A percentile compares a stretch with the other conserved stretches of the same genome.
Evolutionary conservation across 2,113 vertebrate genomes (phyloP).

Genomic region (Ctenodactylus gundi): DNA sequence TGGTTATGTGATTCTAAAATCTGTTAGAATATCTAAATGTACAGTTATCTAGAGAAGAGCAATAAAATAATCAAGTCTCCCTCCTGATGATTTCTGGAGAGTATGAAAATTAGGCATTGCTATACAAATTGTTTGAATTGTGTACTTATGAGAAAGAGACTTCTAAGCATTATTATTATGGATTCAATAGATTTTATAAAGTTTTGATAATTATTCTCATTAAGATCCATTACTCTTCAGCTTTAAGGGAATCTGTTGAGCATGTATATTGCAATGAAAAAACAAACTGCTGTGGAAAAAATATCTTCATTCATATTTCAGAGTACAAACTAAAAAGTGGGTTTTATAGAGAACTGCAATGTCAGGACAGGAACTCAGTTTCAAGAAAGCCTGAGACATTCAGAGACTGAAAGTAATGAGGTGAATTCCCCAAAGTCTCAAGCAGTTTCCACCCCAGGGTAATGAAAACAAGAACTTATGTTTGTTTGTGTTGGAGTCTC

Average conservation of each 20-base stretch:
- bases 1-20: conserved; percentile 17
- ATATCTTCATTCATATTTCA: conserved; percentile 37
- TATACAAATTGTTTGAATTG: background rate
- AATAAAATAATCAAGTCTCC: background rate
- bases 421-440: conserved; percentile 70
- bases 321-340: conserved; percentile 31
- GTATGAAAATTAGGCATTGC: background rate
- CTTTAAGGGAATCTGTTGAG: background rate
- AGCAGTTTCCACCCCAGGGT: conserved; percentile 72
- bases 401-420: conserved; percentile 63
- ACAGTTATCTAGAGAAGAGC: background rate
- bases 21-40: background rate
- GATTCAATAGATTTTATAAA: background rate
- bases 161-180: background rate
- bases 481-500: conserved; percentile 77
- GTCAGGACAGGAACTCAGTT: conserved; percentile 63
- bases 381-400: conserved; percentile 61
- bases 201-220: conserved; percentile 19
- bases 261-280: background rate
- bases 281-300: background rate
- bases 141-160: background rate
- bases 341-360: conserved; percentile 46
- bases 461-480: conserved; percentile 76
- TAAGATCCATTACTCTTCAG: background rate
- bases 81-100: background rate